Percentiles rank a stretch among this genome's conserved stretches.
phyloP scores from a whole-genome alignment of 2,797 vertebrate genomes.

The Tarsius wallacei region DNA sequence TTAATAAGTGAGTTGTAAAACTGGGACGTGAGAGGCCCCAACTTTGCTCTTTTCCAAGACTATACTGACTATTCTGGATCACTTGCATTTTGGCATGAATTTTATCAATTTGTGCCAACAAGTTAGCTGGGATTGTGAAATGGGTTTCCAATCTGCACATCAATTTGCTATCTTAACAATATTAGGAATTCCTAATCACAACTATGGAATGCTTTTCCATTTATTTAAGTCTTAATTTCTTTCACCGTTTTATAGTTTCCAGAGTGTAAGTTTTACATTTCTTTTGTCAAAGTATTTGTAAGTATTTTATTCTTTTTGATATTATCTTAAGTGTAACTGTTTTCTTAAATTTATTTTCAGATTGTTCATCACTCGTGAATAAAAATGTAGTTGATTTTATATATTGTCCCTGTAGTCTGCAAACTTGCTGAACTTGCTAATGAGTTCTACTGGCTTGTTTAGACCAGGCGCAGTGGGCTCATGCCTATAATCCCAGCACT shows the following conservation, averaged over 20 bases:
- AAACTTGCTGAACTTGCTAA: not conserved
- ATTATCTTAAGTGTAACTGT: not conserved
- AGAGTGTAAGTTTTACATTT: not conserved
- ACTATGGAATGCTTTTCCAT: not conserved
- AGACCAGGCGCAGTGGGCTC: too few species aligned
- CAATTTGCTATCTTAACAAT: not conserved
- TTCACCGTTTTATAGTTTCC: not conserved
- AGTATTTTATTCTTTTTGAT: constrained; percentile 11
- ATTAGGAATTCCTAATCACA: not conserved
- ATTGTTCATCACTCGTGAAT: not conserved
- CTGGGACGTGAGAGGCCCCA: not conserved
- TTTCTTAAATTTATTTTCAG: not conserved
- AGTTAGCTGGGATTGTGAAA: not conserved
- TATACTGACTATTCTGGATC: not conserved
- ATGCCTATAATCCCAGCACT: too few species aligned
- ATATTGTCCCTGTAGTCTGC: not conserved
- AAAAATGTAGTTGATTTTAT: not conserved
- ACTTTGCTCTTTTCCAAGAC: not conserved
- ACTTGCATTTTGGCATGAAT: not conserved
- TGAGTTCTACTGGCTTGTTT: not conserved
- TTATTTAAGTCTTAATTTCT: not conserved
- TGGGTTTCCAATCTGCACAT: not conserved
- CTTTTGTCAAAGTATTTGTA: not conserved
- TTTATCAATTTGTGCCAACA: not conserved
- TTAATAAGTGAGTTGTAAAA: not conserved